These are phyloP conservation scores for Zoanthus sociatus DNA, from an alignment of 92 coral and sea anemone genomes.

Conservation along the genomic window DNA sequence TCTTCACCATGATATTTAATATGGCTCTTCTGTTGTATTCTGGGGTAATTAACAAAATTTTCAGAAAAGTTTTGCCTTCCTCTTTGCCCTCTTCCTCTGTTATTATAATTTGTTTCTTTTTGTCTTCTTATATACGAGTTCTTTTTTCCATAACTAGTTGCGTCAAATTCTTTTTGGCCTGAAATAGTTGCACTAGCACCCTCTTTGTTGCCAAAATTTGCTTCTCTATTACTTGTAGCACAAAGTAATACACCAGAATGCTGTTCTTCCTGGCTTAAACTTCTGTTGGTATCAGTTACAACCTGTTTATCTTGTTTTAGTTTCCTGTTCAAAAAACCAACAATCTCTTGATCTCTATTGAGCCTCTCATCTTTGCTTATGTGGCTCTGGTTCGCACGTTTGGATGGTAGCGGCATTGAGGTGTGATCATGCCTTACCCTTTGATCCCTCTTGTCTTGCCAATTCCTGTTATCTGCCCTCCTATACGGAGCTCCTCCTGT, in stretches of 20 bases:
- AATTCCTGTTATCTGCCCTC: slow-evolving; percentile 9
- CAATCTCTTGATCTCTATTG: slow-evolving; percentile 22
- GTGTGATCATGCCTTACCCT: neutral
- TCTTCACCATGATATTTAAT: neutral
- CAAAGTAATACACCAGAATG: neutral
- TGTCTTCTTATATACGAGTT: neutral
- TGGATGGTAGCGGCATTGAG: neutral
- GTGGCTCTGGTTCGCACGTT: neutral
- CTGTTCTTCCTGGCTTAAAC: neutral
- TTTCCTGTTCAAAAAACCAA: slow-evolving; percentile 40
- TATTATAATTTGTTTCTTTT: slow-evolving; percentile 3
- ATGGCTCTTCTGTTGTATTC: neutral
- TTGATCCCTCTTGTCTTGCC: slow-evolving; percentile 28
- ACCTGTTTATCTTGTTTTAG: neutral
- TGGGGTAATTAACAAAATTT: neutral
- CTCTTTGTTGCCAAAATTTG: neutral
- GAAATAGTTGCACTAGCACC: neutral
- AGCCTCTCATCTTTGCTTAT: neutral
- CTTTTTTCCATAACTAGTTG: neutral
- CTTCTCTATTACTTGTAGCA: neutral
- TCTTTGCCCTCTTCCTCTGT: slow-evolving; percentile 6
- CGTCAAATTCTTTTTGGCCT: slow-evolving; percentile 10
- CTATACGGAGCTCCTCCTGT: neutral
- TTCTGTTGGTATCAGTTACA: neutral
- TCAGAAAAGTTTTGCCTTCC: neutral